Conservation (phyloP, 2,797 vertebrate genomes). For the Channallabes apus region DNA sequence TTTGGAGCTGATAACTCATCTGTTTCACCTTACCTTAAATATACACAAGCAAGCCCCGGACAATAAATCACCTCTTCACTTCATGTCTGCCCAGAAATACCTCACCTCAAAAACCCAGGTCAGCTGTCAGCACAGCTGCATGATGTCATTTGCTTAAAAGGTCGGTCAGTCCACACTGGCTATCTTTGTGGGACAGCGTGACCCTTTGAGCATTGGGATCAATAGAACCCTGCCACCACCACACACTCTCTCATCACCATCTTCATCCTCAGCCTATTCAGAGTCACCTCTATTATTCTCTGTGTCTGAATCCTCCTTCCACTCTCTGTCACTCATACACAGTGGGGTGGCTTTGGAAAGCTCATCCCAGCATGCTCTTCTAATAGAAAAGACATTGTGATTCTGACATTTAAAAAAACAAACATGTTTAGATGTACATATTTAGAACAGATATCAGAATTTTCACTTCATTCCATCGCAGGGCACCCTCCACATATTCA, state of each 20-base stretch:
- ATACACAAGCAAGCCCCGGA: background rate
- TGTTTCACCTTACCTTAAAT: background rate
- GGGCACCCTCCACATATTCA: background rate
- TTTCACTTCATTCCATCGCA: background rate
- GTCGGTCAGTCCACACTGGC: constrained; percentile 36
- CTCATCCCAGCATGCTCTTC: constrained; percentile 23
- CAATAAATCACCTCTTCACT: background rate
- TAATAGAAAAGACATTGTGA: background rate
- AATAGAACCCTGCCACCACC: constrained; percentile 41
- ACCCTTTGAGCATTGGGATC: constrained; percentile 44
- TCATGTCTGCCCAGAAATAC: constrained; percentile 25
- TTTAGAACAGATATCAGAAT: too few species aligned
- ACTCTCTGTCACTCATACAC: constrained; percentile 36
- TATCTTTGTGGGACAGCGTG: constrained; percentile 42
- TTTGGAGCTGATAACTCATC: background rate
- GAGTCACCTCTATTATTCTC: constrained; percentile 42
- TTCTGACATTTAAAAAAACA: background rate
- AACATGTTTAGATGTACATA: background rate
- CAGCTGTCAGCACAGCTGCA: constrained; percentile 49
- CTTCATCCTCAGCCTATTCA: constrained; percentile 46
- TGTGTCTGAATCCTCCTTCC: constrained; percentile 43
- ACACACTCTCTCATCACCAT: constrained; percentile 25
- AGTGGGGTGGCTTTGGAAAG: background rate
- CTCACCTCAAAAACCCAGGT: constrained; percentile 40
- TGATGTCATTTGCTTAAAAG: constrained; percentile 60